These are phyloP conservation scores for Hippoglossus hippoglossus DNA, from an alignment of 2,797 vertebrate genomes.

Conservation along the genomic window DNA sequence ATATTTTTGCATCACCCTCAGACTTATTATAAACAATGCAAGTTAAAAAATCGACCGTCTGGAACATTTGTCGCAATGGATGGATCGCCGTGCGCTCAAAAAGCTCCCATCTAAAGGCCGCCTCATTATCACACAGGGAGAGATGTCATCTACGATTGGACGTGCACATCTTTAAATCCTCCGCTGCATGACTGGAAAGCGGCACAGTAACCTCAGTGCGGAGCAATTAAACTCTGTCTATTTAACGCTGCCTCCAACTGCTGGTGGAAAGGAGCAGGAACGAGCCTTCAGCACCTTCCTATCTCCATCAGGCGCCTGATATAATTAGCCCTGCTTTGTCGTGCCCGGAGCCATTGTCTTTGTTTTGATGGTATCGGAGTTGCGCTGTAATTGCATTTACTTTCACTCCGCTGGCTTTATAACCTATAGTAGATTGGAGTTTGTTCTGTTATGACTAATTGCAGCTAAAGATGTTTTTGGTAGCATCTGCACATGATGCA, in stretches of 20 bases:
- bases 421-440: conserved; percentile 62
- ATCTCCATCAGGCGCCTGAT: conserved; percentile 65
- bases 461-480: conserved; percentile 43
- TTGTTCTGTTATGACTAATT: conserved; percentile 56
- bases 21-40: conserved; percentile 19
- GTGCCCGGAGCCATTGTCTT: conserved; percentile 69
- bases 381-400: conserved; percentile 71
- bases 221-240: conserved; percentile 69
- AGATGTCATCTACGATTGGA: conserved; percentile 49
- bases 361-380: conserved; percentile 74
- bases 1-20: conserved; percentile 12
- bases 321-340: conserved; percentile 72
- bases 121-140: conserved; percentile 47
- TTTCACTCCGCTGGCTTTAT: conserved; percentile 57
- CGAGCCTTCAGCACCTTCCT: conserved; percentile 56
- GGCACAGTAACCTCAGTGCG: conserved; percentile 47
- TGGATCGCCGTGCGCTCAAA: conserved; percentile 14
- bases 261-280: conserved; percentile 43
- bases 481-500: conserved; percentile 5
- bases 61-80: conserved; percentile 18
- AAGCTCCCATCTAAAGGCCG: conserved; percentile 18
- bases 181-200: conserved; percentile 34
- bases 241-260: conserved; percentile 55
- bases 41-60: conserved; percentile 21
- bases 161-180: conserved; percentile 24